A percentile compares a stretch with the other conserved stretches of the same genome.
Evolutionary conservation across 2,888 invertebrate species (phyloP).

Genomic region (Nezara viridula): DNA sequence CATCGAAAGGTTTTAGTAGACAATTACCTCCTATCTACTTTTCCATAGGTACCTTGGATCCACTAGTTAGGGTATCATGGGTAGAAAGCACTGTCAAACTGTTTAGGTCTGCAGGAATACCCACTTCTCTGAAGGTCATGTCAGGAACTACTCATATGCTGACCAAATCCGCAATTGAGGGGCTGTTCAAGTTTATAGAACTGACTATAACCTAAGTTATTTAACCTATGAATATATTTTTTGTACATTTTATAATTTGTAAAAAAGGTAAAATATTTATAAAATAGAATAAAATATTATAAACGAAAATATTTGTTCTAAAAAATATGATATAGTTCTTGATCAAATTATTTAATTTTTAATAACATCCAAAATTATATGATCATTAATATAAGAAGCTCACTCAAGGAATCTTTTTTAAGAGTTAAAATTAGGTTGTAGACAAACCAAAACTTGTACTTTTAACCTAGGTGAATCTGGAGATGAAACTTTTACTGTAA

Average conservation of each 20-base stretch:
- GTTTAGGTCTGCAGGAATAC: conserved; percentile 13
- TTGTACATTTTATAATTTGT: background rate
- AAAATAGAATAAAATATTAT: too few species aligned
- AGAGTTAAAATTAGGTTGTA: too few species aligned
- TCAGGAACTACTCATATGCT: background rate
- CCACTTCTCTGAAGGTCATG: background rate
- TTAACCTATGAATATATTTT: background rate
- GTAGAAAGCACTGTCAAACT: background rate
- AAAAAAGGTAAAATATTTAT: background rate
- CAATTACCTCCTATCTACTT: background rate
- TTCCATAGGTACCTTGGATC: background rate
- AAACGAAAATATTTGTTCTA: background rate
- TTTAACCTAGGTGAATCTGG: too few species aligned
- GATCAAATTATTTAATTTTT: too few species aligned
- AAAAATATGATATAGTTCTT: background rate
- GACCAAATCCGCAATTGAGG: background rate
- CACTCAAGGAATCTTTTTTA: too few species aligned
- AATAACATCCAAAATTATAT: too few species aligned
- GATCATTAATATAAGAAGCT: too few species aligned
- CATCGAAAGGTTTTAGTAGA: background rate
- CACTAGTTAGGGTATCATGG: background rate
- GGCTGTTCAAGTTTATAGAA: conserved; percentile 27
- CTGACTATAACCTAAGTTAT: background rate
- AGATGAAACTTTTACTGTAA: too few species aligned
- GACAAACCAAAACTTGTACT: too few species aligned